phyloP scores from a whole-genome alignment of 2,797 vertebrate species.

The Gadopsis bispinosus region DNA sequence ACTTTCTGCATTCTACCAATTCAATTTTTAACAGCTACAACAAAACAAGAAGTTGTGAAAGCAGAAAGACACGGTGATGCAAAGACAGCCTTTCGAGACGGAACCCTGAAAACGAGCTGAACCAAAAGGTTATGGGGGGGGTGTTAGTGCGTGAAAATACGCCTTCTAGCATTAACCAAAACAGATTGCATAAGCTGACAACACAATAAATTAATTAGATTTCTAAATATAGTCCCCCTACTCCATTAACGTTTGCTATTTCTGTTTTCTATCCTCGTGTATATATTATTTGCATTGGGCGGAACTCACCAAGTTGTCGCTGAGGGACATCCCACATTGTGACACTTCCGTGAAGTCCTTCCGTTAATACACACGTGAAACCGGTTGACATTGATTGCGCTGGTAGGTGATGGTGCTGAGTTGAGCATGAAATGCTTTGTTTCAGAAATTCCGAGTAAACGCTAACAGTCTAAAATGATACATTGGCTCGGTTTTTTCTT shows the following conservation, averaged over 20 bases:
- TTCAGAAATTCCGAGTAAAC: constrained; percentile 38
- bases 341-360: constrained; percentile 34
- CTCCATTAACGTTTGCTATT: fast-evolving
- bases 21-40: fast-evolving
- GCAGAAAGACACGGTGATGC: background rate
- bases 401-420: fast-evolving
- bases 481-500: too few species aligned
- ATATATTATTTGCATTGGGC: fast-evolving
- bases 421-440: background rate
- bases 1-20: background rate
- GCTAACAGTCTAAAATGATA: fast-evolving
- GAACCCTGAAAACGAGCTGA: constrained; percentile 17
- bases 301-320: background rate
- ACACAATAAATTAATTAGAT: fast-evolving
- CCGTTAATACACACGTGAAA: constrained; percentile 46
- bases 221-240: fast-evolving
- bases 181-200: fast-evolving
- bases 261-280: fast-evolving
- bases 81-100: background rate
- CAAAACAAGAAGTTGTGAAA: background rate
- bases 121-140: constrained; percentile 27
- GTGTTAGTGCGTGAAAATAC: background rate
- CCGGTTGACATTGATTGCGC: constrained; percentile 30
- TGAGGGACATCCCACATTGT: constrained; percentile 46
- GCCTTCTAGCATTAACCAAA: background rate